Conservation (phyloP, 2,888 invertebrate genomes). For the Phymatocera aterrima region DNA sequence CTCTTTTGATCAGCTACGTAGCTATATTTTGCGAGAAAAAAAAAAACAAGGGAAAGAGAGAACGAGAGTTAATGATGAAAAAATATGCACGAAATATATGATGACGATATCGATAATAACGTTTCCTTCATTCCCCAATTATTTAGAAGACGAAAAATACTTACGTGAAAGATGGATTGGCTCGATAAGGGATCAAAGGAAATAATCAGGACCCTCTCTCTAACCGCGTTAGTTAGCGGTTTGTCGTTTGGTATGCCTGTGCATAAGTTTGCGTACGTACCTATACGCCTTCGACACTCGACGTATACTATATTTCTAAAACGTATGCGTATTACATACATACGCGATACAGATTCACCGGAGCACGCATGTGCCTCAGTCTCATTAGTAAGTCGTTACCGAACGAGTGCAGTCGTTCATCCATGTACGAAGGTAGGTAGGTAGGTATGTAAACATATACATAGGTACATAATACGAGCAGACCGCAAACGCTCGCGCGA, state of each 20-base stretch:
- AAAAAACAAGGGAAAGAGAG: neutral
- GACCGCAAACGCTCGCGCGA: neutral
- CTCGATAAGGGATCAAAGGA: slow-evolving; percentile 23
- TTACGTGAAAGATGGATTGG: slow-evolving; percentile 7
- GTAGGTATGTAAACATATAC: too few relatives aligned
- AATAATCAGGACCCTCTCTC: slow-evolving; percentile 14
- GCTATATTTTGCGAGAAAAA: neutral
- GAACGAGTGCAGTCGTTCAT: slow-evolving; percentile 29
- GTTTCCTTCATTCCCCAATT: neutral
- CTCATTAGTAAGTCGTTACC: slow-evolving; percentile 42
- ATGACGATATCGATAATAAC: neutral
- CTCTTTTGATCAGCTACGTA: slow-evolving; percentile 23
- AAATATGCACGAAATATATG: too few relatives aligned
- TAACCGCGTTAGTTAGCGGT: slow-evolving; percentile 12
- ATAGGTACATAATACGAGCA: too few relatives aligned
- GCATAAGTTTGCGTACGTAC: neutral
- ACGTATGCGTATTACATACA: neutral
- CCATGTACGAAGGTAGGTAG: too few relatives aligned
- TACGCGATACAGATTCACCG: neutral
- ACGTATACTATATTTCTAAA: neutral
- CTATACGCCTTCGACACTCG: neutral
- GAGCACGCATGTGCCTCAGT: slow-evolving; percentile 25
- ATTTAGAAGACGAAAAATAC: neutral
- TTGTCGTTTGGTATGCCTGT: neutral
- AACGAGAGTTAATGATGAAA: too few relatives aligned